Conservation (phyloP, 2,113 vertebrate species). For the Vicugna pacos region DNA sequence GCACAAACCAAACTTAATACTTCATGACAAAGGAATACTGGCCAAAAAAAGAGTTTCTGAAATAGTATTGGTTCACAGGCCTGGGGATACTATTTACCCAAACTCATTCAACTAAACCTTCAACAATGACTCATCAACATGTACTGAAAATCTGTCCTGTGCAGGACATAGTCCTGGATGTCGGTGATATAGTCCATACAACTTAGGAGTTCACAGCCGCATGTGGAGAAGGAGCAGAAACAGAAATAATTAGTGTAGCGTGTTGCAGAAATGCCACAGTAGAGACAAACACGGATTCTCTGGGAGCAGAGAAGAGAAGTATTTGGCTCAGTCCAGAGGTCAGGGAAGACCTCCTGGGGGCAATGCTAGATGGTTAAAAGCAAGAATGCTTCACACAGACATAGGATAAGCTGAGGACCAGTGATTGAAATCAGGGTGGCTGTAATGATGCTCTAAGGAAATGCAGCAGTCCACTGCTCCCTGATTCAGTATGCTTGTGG, state of each 20-base stretch:
- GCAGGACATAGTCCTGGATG: not conserved
- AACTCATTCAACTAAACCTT: conserved; percentile 13
- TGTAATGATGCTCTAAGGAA: not conserved
- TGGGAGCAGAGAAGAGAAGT: not conserved
- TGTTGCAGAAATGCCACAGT: not conserved
- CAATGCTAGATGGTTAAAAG: not conserved
- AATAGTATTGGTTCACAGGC: conserved; percentile 21
- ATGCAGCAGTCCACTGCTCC: not conserved
- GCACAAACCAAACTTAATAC: not conserved
- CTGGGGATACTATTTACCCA: conserved; percentile 27
- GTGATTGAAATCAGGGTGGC: not conserved
- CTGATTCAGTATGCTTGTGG: not conserved
- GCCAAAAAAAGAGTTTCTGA: not conserved
- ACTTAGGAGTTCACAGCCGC: not conserved
- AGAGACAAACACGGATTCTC: not conserved
- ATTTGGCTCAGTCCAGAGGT: not conserved
- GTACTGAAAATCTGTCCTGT: not conserved
- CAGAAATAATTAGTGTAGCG: not conserved
- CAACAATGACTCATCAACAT: not conserved
- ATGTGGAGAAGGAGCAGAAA: not conserved
- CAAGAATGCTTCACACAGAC: not conserved
- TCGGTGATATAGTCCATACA: not conserved
- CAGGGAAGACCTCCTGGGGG: not conserved
- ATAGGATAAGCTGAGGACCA: not conserved
- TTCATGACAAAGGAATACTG: conserved; percentile 3